phyloP scores from a whole-genome alignment of 2,888 invertebrate genomes.

The Parapristionchus giblindavisi region DNA sequence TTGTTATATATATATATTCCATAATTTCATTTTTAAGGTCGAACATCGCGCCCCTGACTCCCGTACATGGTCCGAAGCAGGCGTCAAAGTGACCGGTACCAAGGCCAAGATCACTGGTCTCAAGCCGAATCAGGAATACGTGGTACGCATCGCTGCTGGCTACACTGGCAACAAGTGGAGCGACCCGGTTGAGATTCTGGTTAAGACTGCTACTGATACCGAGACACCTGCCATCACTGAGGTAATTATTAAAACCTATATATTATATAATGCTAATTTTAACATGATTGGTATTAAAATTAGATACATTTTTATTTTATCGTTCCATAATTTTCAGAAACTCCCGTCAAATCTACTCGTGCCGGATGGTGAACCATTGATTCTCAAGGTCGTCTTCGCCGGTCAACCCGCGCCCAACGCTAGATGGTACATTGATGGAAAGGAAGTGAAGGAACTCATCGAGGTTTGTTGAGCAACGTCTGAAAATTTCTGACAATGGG shows the following conservation, averaged over 20 bases:
- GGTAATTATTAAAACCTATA: background rate
- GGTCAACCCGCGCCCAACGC: conserved; percentile 40
- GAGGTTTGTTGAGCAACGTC: conserved; percentile 30
- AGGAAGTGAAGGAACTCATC: conserved; percentile 28
- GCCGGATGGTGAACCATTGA: conserved; percentile 48
- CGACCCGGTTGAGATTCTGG: conserved; percentile 39
- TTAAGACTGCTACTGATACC: conserved; percentile 46
- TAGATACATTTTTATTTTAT: background rate
- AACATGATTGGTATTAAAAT: background rate
- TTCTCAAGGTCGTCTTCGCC: conserved; percentile 45
- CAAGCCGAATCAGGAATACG: conserved; percentile 57
- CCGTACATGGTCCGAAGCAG: conserved; percentile 47
- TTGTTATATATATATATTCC: background rate
- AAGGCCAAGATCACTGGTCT: conserved; percentile 47
- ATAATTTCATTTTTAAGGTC: conserved; percentile 36
- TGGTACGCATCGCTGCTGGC: conserved; percentile 53
- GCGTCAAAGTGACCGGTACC: conserved; percentile 41
- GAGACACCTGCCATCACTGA: conserved; percentile 46
- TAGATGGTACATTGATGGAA: conserved; percentile 38
- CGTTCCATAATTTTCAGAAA: conserved; percentile 1
- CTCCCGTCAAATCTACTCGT: conserved; percentile 13
- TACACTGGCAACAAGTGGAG: conserved; percentile 41
- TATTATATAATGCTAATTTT: background rate
- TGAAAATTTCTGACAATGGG: background rate
- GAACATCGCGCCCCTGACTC: conserved; percentile 56